Evolutionary conservation across 2,113 vertebrate species (phyloP), one percentile per base, ranked within the genome.

Genomic region (Semnornis frantzii): DNA sequence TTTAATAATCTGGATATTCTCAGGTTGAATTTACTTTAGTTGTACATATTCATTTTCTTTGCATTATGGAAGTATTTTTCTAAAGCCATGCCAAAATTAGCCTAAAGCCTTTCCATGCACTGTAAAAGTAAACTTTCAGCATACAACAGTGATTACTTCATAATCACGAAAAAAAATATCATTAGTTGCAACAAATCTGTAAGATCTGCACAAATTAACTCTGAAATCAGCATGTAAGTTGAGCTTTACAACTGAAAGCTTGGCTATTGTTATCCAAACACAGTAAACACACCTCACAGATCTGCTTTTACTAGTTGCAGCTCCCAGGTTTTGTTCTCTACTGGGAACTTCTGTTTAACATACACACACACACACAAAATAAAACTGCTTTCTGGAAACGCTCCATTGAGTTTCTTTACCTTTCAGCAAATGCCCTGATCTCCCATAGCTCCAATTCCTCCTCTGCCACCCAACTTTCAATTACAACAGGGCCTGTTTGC

Each of bases 381-480:
- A 76, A 78, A 74, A 58, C 6, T 16, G 21, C 46, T 72, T 76
- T 46, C 70, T 87, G 75, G 15, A 72, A 80, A 62, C 75, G 63
- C 20, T 92, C 58, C 54, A 42, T 82, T 27, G 55, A 80, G 24
- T 70, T 80, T 6, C 0, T 14, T 98, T 97, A 99, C 99, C 99
- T 99, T 98, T 99, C 99, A 85, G 99, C 98, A 98, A 99, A 99
- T 69, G 99, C 99, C 97, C 99, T 98, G 94, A 99, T 99, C 97
- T 99, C 99, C 99, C 99, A 99, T 21, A 99, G 98, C 76, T 99
- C 99, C 97, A 99, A 97, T 65, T 99, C 99, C 92, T 99, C 99
- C 95, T 99, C 99, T 19, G 99, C 98, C 57, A 99, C 98, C 99
- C 99, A 99, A 46, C 98, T 99, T 97, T 99, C 99, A 16, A 99